Evolutionary conservation across 2,888 invertebrate species (phyloP).

Genomic region (Agrochola lota): DNA sequence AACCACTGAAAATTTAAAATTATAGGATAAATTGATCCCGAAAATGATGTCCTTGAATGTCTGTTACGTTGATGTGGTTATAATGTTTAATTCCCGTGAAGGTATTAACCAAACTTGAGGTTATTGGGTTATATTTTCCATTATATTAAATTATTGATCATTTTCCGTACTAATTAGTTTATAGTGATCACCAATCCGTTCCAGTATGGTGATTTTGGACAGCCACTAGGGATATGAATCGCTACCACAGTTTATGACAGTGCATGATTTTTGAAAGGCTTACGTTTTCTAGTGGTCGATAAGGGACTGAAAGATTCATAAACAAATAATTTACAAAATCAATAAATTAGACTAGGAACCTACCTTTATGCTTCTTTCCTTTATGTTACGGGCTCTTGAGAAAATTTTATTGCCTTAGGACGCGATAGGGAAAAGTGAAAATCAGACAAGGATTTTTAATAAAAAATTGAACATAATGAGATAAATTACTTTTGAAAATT

Average conservation of each 20-base stretch:
- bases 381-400: neutral
- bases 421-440: neutral
- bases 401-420: neutral
- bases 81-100: neutral
- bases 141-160: neutral
- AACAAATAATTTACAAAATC: neutral
- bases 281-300: neutral
- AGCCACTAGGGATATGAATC: neutral
- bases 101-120: neutral
- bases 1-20: neutral
- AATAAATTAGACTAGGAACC: neutral
- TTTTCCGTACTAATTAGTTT: conserved; percentile 3
- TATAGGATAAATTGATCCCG: neutral
- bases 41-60: conserved; percentile 21
- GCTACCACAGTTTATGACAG: neutral
- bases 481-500: neutral
- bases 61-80: neutral
- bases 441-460: neutral
- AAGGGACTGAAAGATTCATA: neutral
- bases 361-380: neutral
- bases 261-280: neutral
- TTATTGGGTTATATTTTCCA: neutral
- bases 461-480: neutral
- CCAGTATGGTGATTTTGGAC: neutral
- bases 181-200: conserved; percentile 2